These are phyloP conservation scores for Alviniconcha marisindica DNA, from an alignment of 1,140 invertebrate species.

Conservation along the genomic window DNA sequence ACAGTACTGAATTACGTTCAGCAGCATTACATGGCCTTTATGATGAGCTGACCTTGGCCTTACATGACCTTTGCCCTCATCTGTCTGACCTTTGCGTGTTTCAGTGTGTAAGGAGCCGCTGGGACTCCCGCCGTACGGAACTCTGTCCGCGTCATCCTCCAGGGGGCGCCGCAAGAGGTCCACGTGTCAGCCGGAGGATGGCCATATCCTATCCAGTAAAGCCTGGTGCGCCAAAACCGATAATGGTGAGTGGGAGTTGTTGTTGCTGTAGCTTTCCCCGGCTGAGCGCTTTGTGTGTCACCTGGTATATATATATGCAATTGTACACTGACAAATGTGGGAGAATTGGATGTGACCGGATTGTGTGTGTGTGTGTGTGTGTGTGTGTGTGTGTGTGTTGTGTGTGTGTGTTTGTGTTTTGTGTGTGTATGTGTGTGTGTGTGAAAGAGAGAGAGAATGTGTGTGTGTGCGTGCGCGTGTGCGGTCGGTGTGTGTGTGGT, in stretches of 20 bases:
- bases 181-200: constrained; percentile 79
- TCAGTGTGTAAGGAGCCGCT: constrained; percentile 79
- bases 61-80: background rate
- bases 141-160: constrained; percentile 77
- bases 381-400: background rate
- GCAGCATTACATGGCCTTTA: background rate
- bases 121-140: constrained; percentile 78
- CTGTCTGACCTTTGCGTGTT: constrained; percentile 24
- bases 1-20: background rate
- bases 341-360: no score
- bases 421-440: background rate
- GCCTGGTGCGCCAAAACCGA: constrained; percentile 80
- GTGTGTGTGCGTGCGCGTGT: background rate
- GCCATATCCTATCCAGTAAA: constrained; percentile 78
- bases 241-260: constrained; percentile 74
- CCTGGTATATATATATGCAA: background rate
- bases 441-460: background rate
- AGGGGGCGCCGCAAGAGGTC: constrained; percentile 75
- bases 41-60: background rate
- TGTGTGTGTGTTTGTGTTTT: no score
- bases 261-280: constrained; percentile 27
- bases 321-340: no score
- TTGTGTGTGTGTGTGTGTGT: constrained; percentile 1
- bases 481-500: background rate
- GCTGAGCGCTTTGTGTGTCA: background rate